Evolutionary conservation across 2,113 vertebrate genomes (phyloP), one percentile per base, ranked within the genome.

Genomic region (Callocephalon fimbriatum): DNA sequence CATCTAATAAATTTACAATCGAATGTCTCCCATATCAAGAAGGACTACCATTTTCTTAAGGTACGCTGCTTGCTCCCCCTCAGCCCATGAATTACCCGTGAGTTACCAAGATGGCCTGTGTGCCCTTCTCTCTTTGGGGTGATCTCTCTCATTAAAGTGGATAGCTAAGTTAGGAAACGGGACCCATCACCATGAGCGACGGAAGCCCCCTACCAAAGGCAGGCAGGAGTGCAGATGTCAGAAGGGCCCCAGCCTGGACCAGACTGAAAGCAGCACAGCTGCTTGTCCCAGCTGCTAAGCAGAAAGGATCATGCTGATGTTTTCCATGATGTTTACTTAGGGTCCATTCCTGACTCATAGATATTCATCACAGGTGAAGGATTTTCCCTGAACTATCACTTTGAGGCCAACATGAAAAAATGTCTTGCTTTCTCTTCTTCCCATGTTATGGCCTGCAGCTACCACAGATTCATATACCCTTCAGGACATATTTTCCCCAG

Each of bases 161-260:
- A n/a, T 27, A 40, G 10, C 18, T 63, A 62, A 74, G 22, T 54
- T 47, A 51, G 50, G 67, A 42, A 74, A 54, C 0, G 1, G 8
- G 32, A 67, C 29, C 37, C 17, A 8, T 12, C 1, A 0, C 47
- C 58, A 10, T 14, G 32, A 44, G 45, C 15, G 12, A 47, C 45
- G n/a, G 2, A 63, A 81, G n/a, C 2, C 10, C 7, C 23, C 8
- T 35, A 31, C 15, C 32, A 71, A 45, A 79, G 20, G 32, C 4
- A 10, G 51, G 32, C 54, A 80, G 73, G 32, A 50, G 8, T 3
- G 27, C 23, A 45, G 6, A 48, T 4, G 2, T 18, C 1, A 0
- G 27, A 0, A 0, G 16, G 26, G 22, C 9, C 48, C 14, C 2
- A 1, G 15, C n/a, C 73, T 27, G 44, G 50, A 44, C 32, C 1